Evolutionary conservation across 2,113 vertebrate genomes (phyloP).

Genomic region (Cairina moschata): DNA sequence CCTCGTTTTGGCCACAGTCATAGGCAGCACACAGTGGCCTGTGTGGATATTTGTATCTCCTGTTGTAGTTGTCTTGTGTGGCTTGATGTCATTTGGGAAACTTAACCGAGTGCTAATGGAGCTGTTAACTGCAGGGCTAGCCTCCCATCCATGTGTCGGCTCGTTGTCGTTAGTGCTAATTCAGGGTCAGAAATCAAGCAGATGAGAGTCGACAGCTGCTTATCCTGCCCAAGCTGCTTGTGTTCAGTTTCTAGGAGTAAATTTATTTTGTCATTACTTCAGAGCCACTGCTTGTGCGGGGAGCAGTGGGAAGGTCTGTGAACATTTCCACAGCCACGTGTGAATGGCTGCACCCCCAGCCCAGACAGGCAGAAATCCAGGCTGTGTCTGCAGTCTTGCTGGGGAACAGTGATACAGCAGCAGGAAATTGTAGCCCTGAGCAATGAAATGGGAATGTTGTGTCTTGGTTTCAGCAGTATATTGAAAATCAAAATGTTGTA

Average conservation of each 20-base stretch:
- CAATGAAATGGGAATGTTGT: accelerated
- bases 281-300: accelerated
- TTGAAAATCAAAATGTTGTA: not conserved
- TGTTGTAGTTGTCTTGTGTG: not conserved
- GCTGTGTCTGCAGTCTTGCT: not conserved
- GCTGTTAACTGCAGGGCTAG: not conserved
- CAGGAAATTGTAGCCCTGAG: not conserved
- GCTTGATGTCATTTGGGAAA: not conserved
- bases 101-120: not conserved
- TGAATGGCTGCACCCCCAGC: not conserved
- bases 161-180: not conserved
- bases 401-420: accelerated
- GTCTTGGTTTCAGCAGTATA: not conserved
- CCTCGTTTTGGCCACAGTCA: not conserved
- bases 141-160: accelerated
- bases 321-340: not conserved
- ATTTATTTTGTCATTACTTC: not conserved
- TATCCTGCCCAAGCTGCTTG: not conserved
- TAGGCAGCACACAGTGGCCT: not conserved
- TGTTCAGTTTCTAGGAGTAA: not conserved
- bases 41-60: not conserved
- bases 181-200: not conserved
- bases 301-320: not conserved
- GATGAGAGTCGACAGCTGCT: not conserved
- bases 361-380: not conserved